These are phyloP conservation scores for Centropyge bicolor DNA, from an alignment of 2,797 vertebrate genomes.

Conservation along the genomic window DNA sequence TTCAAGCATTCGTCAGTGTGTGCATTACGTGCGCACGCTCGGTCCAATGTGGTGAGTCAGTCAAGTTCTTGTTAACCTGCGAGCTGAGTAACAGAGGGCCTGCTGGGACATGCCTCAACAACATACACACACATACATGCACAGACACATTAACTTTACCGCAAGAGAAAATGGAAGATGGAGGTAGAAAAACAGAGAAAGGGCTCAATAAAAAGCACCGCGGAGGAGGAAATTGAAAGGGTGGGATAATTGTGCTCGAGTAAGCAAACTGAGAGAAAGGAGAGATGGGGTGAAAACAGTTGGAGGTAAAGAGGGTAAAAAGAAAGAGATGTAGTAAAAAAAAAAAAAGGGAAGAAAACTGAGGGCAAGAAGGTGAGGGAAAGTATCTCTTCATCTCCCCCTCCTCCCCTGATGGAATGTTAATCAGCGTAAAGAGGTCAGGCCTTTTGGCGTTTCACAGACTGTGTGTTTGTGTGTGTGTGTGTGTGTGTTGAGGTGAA, in stretches of 20 bases:
- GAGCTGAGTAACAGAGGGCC: constrained; percentile 32
- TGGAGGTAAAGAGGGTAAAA: constrained; percentile 31
- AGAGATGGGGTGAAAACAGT: constrained; percentile 9
- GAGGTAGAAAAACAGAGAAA: not conserved
- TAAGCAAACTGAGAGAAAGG: constrained; percentile 31
- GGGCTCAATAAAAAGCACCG: too few species aligned
- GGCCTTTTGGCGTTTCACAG: constrained; percentile 61
- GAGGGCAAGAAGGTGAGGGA: constrained; percentile 69
- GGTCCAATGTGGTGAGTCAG: constrained; percentile 52
- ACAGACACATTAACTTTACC: constrained; percentile 42
- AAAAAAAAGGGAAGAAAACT: constrained; percentile 16
- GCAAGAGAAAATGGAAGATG: constrained; percentile 35
- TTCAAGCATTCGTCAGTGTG: constrained; percentile 17
- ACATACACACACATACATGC: constrained; percentile 29
- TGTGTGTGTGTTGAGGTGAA: constrained; percentile 65
- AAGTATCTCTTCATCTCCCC: constrained; percentile 61
- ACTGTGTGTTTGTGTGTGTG: constrained; percentile 28
- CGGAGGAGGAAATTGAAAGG: constrained; percentile 26
- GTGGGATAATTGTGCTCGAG: constrained; percentile 43
- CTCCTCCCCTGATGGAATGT: constrained; percentile 75
- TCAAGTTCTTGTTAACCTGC: constrained; percentile 35
- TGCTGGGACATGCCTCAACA: constrained; percentile 57
- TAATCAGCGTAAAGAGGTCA: constrained; percentile 80
- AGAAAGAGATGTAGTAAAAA: constrained; percentile 10
- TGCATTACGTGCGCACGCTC: constrained; percentile 21